A percentile compares a stretch with the other conserved stretches of the same genome.
phyloP scores from a whole-genome alignment of 92 coral and sea anemone species.

The Zoanthus sansibaricus region DNA sequence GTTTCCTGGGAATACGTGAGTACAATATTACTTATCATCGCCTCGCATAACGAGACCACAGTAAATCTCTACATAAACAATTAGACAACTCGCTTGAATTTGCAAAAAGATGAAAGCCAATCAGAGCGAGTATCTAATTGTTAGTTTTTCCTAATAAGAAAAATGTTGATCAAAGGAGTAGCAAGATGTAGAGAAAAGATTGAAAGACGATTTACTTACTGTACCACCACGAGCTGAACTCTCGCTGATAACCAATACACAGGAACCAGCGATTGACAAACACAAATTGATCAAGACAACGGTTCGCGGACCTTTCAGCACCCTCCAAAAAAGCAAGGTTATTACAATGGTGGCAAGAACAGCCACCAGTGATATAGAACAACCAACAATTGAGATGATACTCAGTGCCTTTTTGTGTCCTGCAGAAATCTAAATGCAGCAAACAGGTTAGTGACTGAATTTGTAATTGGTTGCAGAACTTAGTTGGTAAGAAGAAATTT shows the following conservation, averaged over 20 bases:
- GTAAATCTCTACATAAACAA: too few relatives aligned
- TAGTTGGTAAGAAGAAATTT: background rate
- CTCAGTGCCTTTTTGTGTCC: slow-evolving; percentile 71
- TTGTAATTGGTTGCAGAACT: background rate
- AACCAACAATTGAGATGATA: slow-evolving; percentile 88
- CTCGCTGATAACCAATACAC: slow-evolving; percentile 82
- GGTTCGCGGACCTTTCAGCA: slow-evolving; percentile 75
- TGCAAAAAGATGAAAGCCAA: too few relatives aligned
- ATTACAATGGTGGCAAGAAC: slow-evolving; percentile 78
- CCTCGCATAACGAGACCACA: too few relatives aligned
- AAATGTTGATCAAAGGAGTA: too few relatives aligned
- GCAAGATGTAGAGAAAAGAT: background rate
- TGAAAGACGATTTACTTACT: slow-evolving; percentile 48
- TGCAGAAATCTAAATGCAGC: slow-evolving; percentile 39
- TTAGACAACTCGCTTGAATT: too few relatives aligned
- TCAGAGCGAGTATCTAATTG: too few relatives aligned
- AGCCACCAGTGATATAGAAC: slow-evolving; percentile 89
- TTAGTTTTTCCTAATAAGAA: too few relatives aligned
- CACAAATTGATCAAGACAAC: slow-evolving; percentile 86
- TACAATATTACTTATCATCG: too few relatives aligned
- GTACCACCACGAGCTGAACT: slow-evolving; percentile 82
- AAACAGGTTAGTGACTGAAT: background rate
- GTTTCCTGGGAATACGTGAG: too few relatives aligned
- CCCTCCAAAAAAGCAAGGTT: slow-evolving; percentile 79
- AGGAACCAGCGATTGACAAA: slow-evolving; percentile 78